phyloP scores from a whole-genome alignment of 2,888 invertebrate species.

The Liopterus haemorrhoidalis region DNA sequence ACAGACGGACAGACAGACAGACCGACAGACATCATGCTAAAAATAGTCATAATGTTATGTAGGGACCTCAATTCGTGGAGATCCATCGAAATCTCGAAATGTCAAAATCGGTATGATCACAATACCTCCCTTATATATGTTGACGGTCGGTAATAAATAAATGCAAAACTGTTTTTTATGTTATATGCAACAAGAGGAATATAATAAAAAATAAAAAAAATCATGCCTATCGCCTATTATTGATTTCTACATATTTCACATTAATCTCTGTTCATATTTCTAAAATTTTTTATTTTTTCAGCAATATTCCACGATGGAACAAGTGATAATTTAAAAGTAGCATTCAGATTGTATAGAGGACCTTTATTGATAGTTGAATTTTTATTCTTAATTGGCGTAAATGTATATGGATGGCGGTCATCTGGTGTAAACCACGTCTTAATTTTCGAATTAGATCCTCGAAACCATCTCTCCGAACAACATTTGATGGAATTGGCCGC shows the following conservation, averaged over 20 bases:
- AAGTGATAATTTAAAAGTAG: slow-evolving; percentile 58
- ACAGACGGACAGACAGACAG: too few relatives aligned
- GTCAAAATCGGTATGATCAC: too few relatives aligned
- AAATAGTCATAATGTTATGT: too few relatives aligned
- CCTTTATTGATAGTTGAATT: slow-evolving; percentile 71
- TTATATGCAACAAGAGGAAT: too few relatives aligned
- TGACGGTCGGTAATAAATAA: too few relatives aligned
- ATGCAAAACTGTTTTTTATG: too few relatives aligned
- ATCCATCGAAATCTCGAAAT: too few relatives aligned
- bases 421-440: slow-evolving; percentile 79
- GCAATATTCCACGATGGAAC: slow-evolving; percentile 50
- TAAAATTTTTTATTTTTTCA: slow-evolving; percentile 34
- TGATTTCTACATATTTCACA: slow-evolving; percentile 22
- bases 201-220: too few relatives aligned
- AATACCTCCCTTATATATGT: too few relatives aligned
- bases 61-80: too few relatives aligned
- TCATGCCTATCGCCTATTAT: too few relatives aligned
- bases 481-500: slow-evolving; percentile 71
- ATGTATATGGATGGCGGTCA: slow-evolving; percentile 75
- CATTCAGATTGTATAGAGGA: slow-evolving; percentile 72
- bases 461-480: slow-evolving; percentile 70
- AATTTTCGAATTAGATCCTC: slow-evolving; percentile 75
- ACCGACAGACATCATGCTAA: too few relatives aligned
- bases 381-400: slow-evolving; percentile 71
- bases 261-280: slow-evolving; percentile 7